Evolutionary conservation across 2,888 invertebrate genomes (phyloP).

Genomic region (Hypercompe scribonia): DNA sequence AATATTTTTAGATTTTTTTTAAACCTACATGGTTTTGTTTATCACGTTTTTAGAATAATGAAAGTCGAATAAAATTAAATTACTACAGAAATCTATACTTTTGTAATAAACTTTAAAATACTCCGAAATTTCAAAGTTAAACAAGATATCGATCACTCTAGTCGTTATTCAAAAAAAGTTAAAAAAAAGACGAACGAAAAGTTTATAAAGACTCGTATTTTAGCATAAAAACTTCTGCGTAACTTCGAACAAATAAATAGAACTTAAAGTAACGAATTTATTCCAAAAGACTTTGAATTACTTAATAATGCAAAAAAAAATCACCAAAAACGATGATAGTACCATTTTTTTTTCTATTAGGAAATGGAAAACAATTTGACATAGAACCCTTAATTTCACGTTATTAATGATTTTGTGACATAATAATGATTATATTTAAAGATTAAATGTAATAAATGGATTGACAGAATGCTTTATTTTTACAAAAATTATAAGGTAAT

Average conservation of each 20-base stretch:
- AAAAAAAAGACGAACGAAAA: not conserved
- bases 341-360: not conserved
- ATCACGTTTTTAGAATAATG: not conserved
- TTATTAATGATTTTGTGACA: not conserved
- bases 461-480: too few relatives aligned
- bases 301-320: not conserved
- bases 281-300: not conserved
- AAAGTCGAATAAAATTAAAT: not conserved
- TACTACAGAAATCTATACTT: not conserved
- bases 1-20: too few relatives aligned
- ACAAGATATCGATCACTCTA: not conserved
- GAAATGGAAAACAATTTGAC: not conserved
- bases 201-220: not conserved
- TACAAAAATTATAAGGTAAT: too few relatives aligned
- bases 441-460: too few relatives aligned
- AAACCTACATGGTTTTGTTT: not conserved
- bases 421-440: too few relatives aligned
- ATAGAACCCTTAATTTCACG: not conserved
- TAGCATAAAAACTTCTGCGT: not conserved
- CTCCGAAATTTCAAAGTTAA: not conserved
- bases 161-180: not conserved
- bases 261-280: not conserved
- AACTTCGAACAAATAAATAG: not conserved
- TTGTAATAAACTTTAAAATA: not conserved
- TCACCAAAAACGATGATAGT: not conserved